Evolutionary conservation across 1,140 invertebrate genomes (phyloP).

Genomic region (Gryon sp.): DNA sequence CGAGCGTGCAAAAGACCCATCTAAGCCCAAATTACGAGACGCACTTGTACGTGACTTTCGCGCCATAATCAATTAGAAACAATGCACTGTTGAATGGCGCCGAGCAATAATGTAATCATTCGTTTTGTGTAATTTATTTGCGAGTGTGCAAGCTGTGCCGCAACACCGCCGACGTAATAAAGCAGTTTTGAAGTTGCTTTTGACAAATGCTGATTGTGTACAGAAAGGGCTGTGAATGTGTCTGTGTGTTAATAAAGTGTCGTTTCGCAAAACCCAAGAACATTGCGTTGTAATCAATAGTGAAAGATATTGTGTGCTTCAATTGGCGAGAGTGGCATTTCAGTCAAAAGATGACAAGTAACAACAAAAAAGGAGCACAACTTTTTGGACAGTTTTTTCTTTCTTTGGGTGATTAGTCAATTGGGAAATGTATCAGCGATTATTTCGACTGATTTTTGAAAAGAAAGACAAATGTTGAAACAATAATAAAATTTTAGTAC

Average conservation of each 20-base stretch:
- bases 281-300: too few species aligned
- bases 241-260: conserved; percentile 6
- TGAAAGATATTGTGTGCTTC: too few species aligned
- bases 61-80: conserved; percentile 31
- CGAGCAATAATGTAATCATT: conserved; percentile 11
- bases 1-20: not conserved
- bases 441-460: too few species aligned
- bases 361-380: too few species aligned
- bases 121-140: conserved; percentile 20
- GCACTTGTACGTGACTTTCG: conserved; percentile 24
- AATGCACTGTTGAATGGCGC: not conserved
- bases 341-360: too few species aligned
- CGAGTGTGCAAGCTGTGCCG: not conserved
- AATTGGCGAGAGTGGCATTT: too few species aligned
- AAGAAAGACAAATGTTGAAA: too few species aligned
- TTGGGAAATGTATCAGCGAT: too few species aligned
- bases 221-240: not conserved
- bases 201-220: conserved; percentile 2
- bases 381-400: too few species aligned
- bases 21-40: not conserved
- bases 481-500: too few species aligned
- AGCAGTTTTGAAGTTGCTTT: not conserved
- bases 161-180: not conserved
- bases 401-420: too few species aligned
- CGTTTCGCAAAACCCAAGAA: not conserved